Evolutionary conservation across 2,888 invertebrate species (phyloP).

Genomic region (Caenorhabditis doughertyi): DNA sequence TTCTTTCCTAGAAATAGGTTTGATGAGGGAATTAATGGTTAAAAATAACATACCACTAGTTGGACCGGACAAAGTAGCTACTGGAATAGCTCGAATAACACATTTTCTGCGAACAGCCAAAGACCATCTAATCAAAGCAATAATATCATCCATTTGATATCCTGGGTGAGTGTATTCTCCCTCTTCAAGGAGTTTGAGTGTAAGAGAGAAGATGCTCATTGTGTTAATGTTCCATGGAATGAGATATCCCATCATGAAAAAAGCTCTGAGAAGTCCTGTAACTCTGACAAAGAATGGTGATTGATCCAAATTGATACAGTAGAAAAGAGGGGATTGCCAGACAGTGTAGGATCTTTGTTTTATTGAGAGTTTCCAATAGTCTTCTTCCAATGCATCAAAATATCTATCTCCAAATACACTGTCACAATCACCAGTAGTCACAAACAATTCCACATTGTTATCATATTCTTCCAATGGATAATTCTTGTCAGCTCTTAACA

Average conservation of each 20-base stretch:
- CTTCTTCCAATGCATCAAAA: slow-evolving; percentile 79
- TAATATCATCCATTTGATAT: slow-evolving; percentile 80
- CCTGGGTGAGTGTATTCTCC: slow-evolving; percentile 78
- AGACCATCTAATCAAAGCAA: slow-evolving; percentile 78
- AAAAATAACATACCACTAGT: slow-evolving; percentile 62
- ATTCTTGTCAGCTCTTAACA: slow-evolving; percentile 73
- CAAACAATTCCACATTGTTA: slow-evolving; percentile 73
- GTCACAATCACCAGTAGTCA: slow-evolving; percentile 81
- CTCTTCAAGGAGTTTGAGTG: slow-evolving; percentile 75
- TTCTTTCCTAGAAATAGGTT: slow-evolving; percentile 42
- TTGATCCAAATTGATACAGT: slow-evolving; percentile 78
- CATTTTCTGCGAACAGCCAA: slow-evolving; percentile 76
- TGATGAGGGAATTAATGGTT: not conserved
- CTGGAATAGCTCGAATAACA: slow-evolving; percentile 77
- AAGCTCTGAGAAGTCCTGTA: slow-evolving; percentile 77
- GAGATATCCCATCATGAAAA: slow-evolving; percentile 80
- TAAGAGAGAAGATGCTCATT: slow-evolving; percentile 79
- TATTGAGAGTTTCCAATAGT: slow-evolving; percentile 75
- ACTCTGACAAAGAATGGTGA: slow-evolving; percentile 79
- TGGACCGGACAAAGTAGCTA: slow-evolving; percentile 77
- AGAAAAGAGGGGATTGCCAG: slow-evolving; percentile 80
- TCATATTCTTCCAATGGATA: slow-evolving; percentile 72
- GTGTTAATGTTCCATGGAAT: slow-evolving; percentile 81
- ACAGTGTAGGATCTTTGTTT: slow-evolving; percentile 75
- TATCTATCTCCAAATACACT: slow-evolving; percentile 78